Conservation (phyloP, 2,113 vertebrate genomes). For the Sorex fumeus region DNA sequence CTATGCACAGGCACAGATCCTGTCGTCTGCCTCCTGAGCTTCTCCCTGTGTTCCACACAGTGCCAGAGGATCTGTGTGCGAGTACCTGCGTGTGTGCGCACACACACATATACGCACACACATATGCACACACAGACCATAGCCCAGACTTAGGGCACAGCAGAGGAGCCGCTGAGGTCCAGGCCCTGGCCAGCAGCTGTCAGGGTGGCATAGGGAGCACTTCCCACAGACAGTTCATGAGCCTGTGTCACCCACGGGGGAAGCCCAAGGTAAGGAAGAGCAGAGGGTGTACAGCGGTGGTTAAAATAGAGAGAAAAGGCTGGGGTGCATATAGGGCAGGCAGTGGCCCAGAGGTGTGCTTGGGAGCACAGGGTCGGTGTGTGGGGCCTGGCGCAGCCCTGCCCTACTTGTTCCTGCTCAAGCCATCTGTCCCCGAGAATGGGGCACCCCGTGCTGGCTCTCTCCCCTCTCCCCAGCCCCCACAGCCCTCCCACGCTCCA, state of each 20-base stretch:
- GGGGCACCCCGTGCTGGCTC: rapidly evolving
- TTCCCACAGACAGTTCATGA: too few relatives aligned
- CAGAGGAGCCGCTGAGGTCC: rapidly evolving
- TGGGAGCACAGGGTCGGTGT: neutral
- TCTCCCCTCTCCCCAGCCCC: too few relatives aligned
- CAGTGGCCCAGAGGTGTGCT: neutral
- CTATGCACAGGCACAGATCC: too few relatives aligned
- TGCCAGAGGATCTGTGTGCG: neutral
- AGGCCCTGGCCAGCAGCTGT: too few relatives aligned
- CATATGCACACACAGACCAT: neutral
- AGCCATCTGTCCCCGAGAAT: neutral
- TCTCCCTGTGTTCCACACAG: too few relatives aligned
- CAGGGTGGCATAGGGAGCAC: rapidly evolving
- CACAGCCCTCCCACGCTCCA: neutral
- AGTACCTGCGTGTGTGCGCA: too few relatives aligned
- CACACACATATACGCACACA: neutral
- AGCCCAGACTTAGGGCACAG: rapidly evolving
- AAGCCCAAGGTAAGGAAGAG: rapidly evolving
- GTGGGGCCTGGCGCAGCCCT: neutral
- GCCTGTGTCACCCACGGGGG: neutral
- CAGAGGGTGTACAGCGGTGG: neutral
- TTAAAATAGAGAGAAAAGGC: neutral
- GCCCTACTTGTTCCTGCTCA: neutral
- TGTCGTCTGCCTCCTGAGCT: too few relatives aligned
- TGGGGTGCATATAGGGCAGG: neutral